Evolutionary conservation across 2,113 vertebrate species (phyloP), one percentile per base, ranked within the genome.

Genomic region (Nansenia antarctica): DNA sequence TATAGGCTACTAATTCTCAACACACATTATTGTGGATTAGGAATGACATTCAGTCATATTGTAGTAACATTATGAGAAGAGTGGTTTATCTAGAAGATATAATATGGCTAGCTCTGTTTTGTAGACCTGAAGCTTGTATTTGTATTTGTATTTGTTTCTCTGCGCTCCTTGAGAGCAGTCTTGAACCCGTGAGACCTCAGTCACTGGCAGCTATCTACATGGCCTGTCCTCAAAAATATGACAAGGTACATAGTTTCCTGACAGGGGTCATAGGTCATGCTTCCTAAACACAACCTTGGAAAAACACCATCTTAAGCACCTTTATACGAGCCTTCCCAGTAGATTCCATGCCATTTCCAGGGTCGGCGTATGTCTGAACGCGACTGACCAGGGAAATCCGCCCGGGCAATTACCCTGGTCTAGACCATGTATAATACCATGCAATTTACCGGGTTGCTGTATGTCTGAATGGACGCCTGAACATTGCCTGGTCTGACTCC

Each of bases 201-300:
- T 39, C 18, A 3, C 71, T 77, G 76, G 83, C 69, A 29, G 37
- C 80, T 84, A 83, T 87, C 83, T 84, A 78, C 30, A 31, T 4
- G 57, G 59, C 80, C 74, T 74, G 72, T 64, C 78, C 70, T 83
- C 73, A 86, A 84, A 89, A 87, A 82, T 87, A 74, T 83, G 86
- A 82, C 87, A 80, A 79, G 82, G 77, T 80, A 81, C 82, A 88
- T 85, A 85, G 84, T 82, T 86, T 76, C 73, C 74, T 88, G 89
- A 85, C 82, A 88, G 76, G 73, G 84, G 49, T 80, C 85, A 87
- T 75, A 85, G 86, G 80, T 86, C 81, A 72, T 0, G 26, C 69
- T 77, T 70, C 75, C 85, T 83, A 85, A 87, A 82, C 76, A 83
- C 69, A 72, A 79, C 73, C 84, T 80, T 53, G 15, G 83, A 87